These are phyloP conservation scores for Hemichromis elongatus DNA, from an alignment of 2,113 vertebrate species.

Conservation along the genomic window DNA sequence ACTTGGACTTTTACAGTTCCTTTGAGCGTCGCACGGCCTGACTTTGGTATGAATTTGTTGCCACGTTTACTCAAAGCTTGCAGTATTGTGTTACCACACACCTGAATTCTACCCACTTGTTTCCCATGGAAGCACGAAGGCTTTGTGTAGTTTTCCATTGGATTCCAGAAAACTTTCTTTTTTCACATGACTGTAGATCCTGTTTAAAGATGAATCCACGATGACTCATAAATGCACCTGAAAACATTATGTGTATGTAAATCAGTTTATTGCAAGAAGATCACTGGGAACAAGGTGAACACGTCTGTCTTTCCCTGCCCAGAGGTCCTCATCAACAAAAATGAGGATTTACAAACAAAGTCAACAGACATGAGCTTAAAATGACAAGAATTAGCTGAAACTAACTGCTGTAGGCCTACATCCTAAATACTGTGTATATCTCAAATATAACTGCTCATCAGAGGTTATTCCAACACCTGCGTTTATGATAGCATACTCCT, in stretches of 20 bases:
- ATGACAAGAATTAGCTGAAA: conserved; percentile 45
- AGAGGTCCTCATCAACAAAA: conserved; percentile 51
- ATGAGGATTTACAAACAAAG: conserved; percentile 60
- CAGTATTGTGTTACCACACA: not conserved
- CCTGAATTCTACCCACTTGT: not conserved
- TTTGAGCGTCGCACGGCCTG: rapidly evolving
- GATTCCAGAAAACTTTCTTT: not conserved
- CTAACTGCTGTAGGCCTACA: conserved; percentile 42
- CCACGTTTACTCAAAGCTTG: rapidly evolving
- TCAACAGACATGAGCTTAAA: conserved; percentile 50
- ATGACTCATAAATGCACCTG: not conserved
- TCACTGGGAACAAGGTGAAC: conserved; percentile 19
- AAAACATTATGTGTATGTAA: conserved; percentile 26
- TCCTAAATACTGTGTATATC: conserved; percentile 49
- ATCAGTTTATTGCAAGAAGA: conserved; percentile 68
- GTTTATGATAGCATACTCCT: conserved; percentile 23
- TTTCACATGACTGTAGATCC: not conserved
- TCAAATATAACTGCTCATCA: conserved; percentile 43
- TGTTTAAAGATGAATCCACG: not conserved
- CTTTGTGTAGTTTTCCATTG: not conserved
- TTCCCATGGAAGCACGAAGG: not conserved
- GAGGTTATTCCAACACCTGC: conserved; percentile 28
- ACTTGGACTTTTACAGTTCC: not conserved
- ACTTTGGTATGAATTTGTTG: not conserved
- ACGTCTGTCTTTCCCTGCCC: not conserved